Conservation (phyloP, 2,888 invertebrate species). For the Danaus chrysippus region DNA sequence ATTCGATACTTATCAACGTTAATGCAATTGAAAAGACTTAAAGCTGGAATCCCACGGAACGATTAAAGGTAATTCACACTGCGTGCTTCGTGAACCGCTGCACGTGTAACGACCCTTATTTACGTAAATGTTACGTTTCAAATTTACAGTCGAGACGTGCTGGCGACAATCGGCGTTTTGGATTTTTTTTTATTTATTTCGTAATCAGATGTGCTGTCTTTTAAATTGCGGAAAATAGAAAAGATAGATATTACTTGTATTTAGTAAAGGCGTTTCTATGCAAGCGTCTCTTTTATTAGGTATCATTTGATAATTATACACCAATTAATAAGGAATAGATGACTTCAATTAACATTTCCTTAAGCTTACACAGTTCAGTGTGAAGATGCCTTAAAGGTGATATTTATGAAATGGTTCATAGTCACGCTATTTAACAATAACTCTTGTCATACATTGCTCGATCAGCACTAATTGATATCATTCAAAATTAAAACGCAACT, state of each 20-base stretch:
- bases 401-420: conserved; percentile 24
- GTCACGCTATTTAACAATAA: conserved; percentile 31
- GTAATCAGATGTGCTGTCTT: conserved; percentile 23
- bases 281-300: no score
- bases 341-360: conserved; percentile 6
- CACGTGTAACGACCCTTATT: conserved; percentile 29
- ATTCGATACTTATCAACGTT: conserved; percentile 24
- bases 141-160: conserved; percentile 35
- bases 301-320: no score
- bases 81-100: conserved; percentile 17
- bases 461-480: conserved; percentile 25
- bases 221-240: background rate
- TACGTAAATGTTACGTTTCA: conserved; percentile 27
- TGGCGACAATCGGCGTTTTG: conserved; percentile 24
- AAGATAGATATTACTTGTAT: background rate
- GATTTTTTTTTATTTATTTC: conserved; percentile 24
- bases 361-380: conserved; percentile 1
- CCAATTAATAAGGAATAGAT: background rate
- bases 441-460: conserved; percentile 23
- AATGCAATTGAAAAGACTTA: conserved; percentile 29
- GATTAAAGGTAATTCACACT: conserved; percentile 17
- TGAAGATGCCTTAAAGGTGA: conserved; percentile 15
- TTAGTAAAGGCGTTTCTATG: no score
- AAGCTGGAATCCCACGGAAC: background rate
- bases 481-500: conserved; percentile 17